Percentiles rank a stretch among this genome's conserved stretches.
Conservation (phyloP, 2,888 invertebrate genomes). For the Tachystola acroxantha region DNA sequence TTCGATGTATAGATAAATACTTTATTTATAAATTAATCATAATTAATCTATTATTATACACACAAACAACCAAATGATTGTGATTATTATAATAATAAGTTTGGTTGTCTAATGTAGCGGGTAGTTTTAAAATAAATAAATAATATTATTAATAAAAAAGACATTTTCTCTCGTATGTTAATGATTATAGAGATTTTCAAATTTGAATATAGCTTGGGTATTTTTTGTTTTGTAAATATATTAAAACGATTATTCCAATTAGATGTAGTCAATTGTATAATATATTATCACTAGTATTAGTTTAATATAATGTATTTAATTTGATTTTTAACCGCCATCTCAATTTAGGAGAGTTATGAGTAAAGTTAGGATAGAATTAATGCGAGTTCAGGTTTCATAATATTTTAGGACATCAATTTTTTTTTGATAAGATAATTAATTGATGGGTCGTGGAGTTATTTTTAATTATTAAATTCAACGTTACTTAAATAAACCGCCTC, state of each 20-base stretch:
- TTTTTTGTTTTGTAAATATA: constrained; percentile 65
- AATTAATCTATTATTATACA: constrained; percentile 17
- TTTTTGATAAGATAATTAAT: too few relatives aligned
- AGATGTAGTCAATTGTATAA: constrained; percentile 68
- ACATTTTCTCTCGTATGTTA: constrained; percentile 23
- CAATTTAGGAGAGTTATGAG: too few relatives aligned
- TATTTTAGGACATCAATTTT: too few relatives aligned
- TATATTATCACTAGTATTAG: constrained; percentile 65
- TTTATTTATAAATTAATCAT: constrained; percentile 17
- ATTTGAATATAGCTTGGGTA: constrained; percentile 43
- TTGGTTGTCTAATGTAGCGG: constrained; percentile 9
- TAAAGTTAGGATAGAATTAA: too few relatives aligned
- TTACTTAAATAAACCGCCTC: too few relatives aligned
- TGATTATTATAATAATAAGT: constrained; percentile 27
- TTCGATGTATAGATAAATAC: constrained; percentile 10
- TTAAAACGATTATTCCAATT: constrained; percentile 63
- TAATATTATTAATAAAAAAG: constrained; percentile 30
- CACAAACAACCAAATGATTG: constrained; percentile 34
- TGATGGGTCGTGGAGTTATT: too few relatives aligned
- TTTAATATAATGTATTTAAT: constrained; percentile 55
- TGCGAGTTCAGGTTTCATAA: too few relatives aligned
- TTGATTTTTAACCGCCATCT: too few relatives aligned
- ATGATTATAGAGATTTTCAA: constrained; percentile 11
- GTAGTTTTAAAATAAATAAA: constrained; percentile 12
- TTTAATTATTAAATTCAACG: too few relatives aligned